Percentiles rank a stretch among this genome's conserved stretches.
These are phyloP conservation scores for Sakesphorus luctuosus DNA, from an alignment of 2,113 vertebrate genomes.

Conservation along the genomic window DNA sequence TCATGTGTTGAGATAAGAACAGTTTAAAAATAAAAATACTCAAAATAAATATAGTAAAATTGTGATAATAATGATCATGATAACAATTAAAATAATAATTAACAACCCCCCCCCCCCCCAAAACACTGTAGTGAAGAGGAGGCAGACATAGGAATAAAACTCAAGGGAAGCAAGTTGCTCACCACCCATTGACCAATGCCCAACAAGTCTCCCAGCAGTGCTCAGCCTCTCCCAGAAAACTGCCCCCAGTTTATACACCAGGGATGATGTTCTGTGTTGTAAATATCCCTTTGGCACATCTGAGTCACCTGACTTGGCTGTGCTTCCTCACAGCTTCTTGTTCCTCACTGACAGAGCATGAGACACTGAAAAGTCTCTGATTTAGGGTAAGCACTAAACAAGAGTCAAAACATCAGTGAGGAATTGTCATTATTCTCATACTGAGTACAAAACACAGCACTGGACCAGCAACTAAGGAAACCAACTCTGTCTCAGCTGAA, in stretches of 20 bases:
- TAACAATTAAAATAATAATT: neutral
- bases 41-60: neutral
- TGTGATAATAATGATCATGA: neutral
- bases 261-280: neutral
- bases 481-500: neutral
- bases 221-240: neutral
- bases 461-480: neutral
- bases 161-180: neutral
- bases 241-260: neutral
- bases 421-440: neutral
- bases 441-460: neutral
- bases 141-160: neutral
- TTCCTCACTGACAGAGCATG: neutral
- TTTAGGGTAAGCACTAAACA: neutral
- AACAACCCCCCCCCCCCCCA: no score
- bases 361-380: no score
- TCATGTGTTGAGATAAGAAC: neutral
- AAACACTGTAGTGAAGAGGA: neutral
- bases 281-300: neutral
- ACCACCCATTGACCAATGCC: neutral
- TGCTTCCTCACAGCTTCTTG: neutral
- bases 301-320: neutral
- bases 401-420: neutral
- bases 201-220: rapidly evolving
- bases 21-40: neutral